phyloP scores from a whole-genome alignment of 2,797 vertebrate genomes.

The Pygocentrus nattereri region DNA sequence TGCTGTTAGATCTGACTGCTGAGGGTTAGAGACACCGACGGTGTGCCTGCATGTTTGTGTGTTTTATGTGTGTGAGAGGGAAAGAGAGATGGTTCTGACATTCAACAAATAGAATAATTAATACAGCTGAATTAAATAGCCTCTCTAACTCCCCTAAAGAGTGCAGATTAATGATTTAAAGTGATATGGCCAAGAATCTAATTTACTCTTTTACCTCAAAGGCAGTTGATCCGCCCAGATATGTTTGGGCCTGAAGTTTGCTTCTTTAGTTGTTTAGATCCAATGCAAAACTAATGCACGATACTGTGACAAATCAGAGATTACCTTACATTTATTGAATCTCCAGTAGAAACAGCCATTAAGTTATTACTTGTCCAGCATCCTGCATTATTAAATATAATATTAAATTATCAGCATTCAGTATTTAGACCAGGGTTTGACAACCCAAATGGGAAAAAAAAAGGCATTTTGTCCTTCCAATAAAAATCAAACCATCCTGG shows the following conservation, averaged over 20 bases:
- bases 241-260: background rate
- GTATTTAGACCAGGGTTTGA: too few species aligned
- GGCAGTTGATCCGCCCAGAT: background rate
- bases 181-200: background rate
- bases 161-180: slow-evolving; percentile 1
- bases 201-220: background rate
- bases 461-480: too few species aligned
- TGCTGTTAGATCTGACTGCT: slow-evolving; percentile 15
- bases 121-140: background rate
- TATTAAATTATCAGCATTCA: too few species aligned
- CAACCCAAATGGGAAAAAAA: too few species aligned
- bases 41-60: background rate
- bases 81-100: background rate
- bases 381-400: too few species aligned
- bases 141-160: background rate
- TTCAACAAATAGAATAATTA: slow-evolving; percentile 10
- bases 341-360: too few species aligned
- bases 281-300: too few species aligned
- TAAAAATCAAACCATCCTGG: too few species aligned
- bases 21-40: background rate
- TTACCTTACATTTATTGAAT: too few species aligned
- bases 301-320: too few species aligned
- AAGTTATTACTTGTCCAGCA: too few species aligned
- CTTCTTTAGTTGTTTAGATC: background rate
- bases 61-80: too few species aligned